phyloP scores from a whole-genome alignment of 2,888 invertebrate species.

The Pachycephus smyrnensis region DNA sequence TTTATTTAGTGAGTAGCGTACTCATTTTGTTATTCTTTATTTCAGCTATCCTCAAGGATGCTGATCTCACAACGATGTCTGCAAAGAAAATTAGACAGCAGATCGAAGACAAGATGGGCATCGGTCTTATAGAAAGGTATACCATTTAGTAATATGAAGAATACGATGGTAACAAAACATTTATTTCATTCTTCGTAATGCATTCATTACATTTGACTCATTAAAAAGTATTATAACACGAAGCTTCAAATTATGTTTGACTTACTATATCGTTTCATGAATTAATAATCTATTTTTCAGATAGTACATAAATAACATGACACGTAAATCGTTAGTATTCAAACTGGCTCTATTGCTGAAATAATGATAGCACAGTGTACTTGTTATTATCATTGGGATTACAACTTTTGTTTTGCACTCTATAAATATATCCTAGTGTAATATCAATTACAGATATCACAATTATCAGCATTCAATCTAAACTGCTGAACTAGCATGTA shows the following conservation, averaged over 20 bases:
- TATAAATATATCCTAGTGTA: not conserved
- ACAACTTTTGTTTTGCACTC: not conserved
- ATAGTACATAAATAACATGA: not conserved
- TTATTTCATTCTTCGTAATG: not conserved
- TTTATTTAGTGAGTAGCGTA: not conserved
- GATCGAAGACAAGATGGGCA: conserved; percentile 83
- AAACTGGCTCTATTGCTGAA: not conserved
- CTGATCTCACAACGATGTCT: conserved; percentile 85
- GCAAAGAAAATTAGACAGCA: conserved; percentile 91
- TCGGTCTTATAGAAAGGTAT: conserved; percentile 77
- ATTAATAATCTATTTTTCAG: not conserved
- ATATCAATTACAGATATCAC: not conserved
- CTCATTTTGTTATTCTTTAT: conserved; percentile 35
- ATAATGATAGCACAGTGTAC: not conserved
- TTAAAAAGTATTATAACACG: not conserved
- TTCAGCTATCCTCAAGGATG: conserved; percentile 87
- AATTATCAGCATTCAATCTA: not conserved
- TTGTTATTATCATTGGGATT: not conserved
- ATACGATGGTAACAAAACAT: not conserved
- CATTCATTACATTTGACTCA: not conserved
- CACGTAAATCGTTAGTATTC: not conserved
- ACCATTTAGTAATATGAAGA: not conserved
- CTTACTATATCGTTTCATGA: not conserved
- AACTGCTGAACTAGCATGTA: not conserved
- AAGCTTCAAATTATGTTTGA: not conserved